Evolutionary conservation across 2,797 vertebrate species (phyloP).

Genomic region (Coregonus suidteri): DNA sequence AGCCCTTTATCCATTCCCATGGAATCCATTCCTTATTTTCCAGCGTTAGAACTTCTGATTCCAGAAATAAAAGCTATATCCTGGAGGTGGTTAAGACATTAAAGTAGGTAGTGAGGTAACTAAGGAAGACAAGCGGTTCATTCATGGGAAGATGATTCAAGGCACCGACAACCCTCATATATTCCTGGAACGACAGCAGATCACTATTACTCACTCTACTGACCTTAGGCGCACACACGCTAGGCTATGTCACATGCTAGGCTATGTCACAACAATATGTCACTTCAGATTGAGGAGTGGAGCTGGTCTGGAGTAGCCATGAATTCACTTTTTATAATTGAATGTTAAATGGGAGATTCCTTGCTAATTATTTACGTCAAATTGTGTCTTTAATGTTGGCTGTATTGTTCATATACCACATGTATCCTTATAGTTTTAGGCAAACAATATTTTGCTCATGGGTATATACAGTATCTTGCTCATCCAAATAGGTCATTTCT

Average conservation of each 20-base stretch:
- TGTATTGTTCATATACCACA: not conserved
- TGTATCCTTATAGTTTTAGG: not conserved
- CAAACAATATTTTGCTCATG: not conserved
- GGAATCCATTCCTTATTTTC: conserved; percentile 66
- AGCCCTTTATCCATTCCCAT: conserved; percentile 33
- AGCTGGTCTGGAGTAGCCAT: not conserved
- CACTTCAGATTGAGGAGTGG: not conserved
- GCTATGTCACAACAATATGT: conserved; percentile 11
- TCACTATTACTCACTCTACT: conserved; percentile 74
- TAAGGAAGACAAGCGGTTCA: conserved; percentile 75
- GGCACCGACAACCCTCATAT: no score
- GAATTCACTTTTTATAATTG: not conserved
- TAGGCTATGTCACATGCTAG: conserved; percentile 58
- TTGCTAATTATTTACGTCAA: no score
- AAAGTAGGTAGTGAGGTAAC: conserved; percentile 67
- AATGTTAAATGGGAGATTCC: no score
- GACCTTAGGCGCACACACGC: conserved; percentile 71
- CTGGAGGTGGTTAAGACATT: conserved; percentile 75
- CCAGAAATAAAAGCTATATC: conserved; percentile 75
- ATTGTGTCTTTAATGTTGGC: not conserved
- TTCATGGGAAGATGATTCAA: conserved; percentile 76
- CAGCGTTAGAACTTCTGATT: conserved; percentile 51
- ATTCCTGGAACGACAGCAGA: conserved; percentile 57
- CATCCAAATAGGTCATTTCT: no score
- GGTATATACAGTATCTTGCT: not conserved